These are phyloP conservation scores for Tamandua tetradactyla DNA, from an alignment of 2,797 vertebrate genomes.

Conservation along the genomic window DNA sequence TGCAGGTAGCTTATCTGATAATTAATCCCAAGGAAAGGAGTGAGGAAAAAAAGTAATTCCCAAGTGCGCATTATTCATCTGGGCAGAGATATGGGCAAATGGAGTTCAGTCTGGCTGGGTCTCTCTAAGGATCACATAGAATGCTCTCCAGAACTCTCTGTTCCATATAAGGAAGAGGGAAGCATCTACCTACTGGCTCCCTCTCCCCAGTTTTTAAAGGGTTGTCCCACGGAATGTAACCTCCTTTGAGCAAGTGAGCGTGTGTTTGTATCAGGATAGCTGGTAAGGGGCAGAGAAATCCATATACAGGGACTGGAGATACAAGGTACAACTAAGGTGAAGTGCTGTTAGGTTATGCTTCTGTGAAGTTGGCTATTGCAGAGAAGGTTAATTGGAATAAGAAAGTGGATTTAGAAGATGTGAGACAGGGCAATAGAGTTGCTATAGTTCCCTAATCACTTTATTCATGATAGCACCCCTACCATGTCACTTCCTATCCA, in stretches of 20 bases:
- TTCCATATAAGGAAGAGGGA: not conserved
- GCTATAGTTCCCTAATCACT: not conserved
- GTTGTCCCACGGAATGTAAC: not conserved
- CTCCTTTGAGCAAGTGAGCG: not conserved
- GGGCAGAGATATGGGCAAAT: not conserved
- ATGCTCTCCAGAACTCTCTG: not conserved
- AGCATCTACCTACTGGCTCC: not conserved
- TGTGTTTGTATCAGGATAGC: no score
- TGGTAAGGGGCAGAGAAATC: not conserved
- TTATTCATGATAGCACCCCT: not conserved
- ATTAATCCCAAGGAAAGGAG: not conserved
- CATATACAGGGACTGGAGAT: not conserved
- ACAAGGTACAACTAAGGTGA: not conserved
- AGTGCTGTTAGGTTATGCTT: not conserved
- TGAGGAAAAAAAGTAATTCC: not conserved
- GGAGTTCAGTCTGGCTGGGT: not conserved
- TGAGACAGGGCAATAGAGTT: not conserved
- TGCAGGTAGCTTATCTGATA: rapidly evolving
- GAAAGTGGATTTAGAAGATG: not conserved
- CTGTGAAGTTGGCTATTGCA: not conserved
- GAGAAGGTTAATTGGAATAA: not conserved
- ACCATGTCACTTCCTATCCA: not conserved
- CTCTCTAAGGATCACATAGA: not conserved
- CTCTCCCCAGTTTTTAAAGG: not conserved
- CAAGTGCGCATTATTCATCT: not conserved